Conservation (phyloP, 1,140 invertebrate species). For the Diachasma alloeum region DNA sequence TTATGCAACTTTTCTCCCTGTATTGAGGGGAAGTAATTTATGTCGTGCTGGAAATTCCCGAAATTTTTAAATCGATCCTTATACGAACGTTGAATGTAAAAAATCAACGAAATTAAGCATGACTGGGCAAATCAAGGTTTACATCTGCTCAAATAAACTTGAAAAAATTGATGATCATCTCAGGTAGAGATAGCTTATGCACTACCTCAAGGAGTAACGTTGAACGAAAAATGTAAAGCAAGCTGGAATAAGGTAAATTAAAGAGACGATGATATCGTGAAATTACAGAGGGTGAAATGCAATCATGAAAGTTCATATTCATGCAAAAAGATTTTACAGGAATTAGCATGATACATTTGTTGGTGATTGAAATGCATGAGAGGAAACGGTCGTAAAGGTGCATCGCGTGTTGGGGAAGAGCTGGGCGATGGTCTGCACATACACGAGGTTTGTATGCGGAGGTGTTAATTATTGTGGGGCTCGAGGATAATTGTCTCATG, state of each 20-base stretch:
- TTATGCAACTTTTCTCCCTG: no score
- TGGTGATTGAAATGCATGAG: constrained; percentile 17
- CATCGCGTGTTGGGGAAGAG: neutral
- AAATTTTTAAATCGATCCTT: no score
- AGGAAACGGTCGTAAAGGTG: constrained; percentile 6
- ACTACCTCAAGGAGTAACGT: neutral
- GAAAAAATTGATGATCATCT: no score
- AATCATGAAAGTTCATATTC: constrained; percentile 11
- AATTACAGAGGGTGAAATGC: constrained; percentile 8
- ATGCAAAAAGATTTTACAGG: neutral
- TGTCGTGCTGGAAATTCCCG: no score
- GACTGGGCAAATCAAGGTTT: no score
- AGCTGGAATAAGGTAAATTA: neutral
- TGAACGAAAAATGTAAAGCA: neutral
- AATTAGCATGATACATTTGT: constrained; percentile 20
- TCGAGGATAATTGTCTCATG: constrained; percentile 26
- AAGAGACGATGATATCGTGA: neutral
- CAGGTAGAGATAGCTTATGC: no score
- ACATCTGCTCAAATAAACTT: no score
- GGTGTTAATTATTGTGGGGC: constrained; percentile 32
- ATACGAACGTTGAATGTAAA: no score
- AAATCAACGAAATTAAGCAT: no score
- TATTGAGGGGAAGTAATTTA: no score
- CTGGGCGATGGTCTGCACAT: neutral
- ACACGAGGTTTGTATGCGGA: neutral